Conservation (phyloP, 2,113 vertebrate genomes). For the Donacobius atricapilla region DNA sequence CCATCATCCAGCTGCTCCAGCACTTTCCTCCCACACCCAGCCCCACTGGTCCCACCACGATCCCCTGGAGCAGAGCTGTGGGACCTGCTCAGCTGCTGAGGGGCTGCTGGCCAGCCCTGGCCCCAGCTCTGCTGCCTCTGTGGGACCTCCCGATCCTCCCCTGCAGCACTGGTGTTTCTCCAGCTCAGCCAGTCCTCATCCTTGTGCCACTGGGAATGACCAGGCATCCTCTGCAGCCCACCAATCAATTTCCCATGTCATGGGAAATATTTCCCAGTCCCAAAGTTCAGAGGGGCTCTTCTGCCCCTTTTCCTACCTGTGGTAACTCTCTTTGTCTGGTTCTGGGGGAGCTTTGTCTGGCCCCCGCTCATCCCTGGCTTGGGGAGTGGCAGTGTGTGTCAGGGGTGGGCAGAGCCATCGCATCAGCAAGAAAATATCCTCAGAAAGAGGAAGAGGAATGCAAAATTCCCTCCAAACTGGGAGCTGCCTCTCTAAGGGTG, state of each 20-base stretch:
- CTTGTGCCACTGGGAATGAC: not conserved
- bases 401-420: not conserved
- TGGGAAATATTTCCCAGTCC: not conserved
- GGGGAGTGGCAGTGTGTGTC: not conserved
- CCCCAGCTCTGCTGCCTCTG: not conserved
- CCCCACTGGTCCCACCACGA: accelerated
- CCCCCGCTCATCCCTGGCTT: not conserved
- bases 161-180: not conserved
- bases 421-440: not conserved
- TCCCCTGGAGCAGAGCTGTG: not conserved
- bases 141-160: not conserved
- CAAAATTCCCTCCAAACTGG: not conserved
- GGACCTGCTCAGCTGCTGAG: not conserved
- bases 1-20: not conserved
- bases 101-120: not conserved
- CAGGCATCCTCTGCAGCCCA: not conserved
- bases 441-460: not conserved
- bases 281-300: not conserved
- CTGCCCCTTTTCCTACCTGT: not conserved
- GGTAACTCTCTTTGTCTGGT: not conserved
- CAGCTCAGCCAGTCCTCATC: not conserved
- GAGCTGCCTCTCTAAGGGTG: not conserved
- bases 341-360: not conserved
- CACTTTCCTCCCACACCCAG: not conserved
- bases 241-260: too few relatives aligned